These are phyloP conservation scores for Tachystola acroxantha DNA, from an alignment of 2,888 invertebrate species.

Conservation along the genomic window DNA sequence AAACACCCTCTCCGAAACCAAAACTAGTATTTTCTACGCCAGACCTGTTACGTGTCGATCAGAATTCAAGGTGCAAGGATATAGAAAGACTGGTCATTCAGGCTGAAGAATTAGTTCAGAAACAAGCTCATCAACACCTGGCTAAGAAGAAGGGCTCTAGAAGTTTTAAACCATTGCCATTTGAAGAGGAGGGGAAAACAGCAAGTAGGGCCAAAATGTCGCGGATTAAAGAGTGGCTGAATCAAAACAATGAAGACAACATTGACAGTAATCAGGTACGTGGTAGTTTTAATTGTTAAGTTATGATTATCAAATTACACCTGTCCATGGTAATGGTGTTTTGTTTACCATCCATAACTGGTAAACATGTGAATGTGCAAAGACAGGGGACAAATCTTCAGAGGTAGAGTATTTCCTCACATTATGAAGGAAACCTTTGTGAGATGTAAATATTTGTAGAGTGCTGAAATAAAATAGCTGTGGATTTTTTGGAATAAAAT, in stretches of 20 bases:
- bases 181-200: constrained; percentile 69
- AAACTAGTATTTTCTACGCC: constrained; percentile 62
- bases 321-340: no score
- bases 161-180: constrained; percentile 71
- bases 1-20: constrained; percentile 46
- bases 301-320: no score
- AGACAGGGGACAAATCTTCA: no score
- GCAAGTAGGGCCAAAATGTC: constrained; percentile 79
- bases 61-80: constrained; percentile 76
- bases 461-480: no score
- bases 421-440: no score
- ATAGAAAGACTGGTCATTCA: constrained; percentile 87
- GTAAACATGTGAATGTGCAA: no score
- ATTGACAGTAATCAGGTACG: constrained; percentile 61
- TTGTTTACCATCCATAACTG: no score
- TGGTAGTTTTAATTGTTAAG: constrained; percentile 8
- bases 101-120: constrained; percentile 87
- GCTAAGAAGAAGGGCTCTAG: constrained; percentile 66
- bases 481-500: no score
- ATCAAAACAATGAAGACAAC: constrained; percentile 69
- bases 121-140: constrained; percentile 67
- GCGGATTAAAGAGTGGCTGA: constrained; percentile 84
- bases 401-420: no score
- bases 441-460: no score
- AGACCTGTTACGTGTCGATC: constrained; percentile 67